A percentile compares a stretch with the other conserved stretches of the same genome.
Evolutionary conservation across 2,797 vertebrate genomes (phyloP).

Genomic region (Tangara arthus): DNA sequence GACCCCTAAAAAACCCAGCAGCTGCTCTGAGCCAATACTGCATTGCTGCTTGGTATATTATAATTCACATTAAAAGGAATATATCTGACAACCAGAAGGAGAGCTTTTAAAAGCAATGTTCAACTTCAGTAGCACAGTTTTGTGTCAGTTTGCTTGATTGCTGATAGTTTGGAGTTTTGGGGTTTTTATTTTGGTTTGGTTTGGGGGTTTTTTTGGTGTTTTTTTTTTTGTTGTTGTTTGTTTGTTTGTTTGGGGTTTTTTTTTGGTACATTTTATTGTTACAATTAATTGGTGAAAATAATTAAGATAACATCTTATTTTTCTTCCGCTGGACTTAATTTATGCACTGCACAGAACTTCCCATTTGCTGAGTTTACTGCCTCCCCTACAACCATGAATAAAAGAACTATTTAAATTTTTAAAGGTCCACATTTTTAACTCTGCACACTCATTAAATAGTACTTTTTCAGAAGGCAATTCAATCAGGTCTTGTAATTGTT

Average conservation of each 20-base stretch:
- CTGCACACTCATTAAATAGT: not conserved
- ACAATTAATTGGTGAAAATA: not conserved
- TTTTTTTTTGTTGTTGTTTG: not conserved
- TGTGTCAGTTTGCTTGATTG: not conserved
- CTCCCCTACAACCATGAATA: not conserved
- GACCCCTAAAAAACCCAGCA: not conserved
- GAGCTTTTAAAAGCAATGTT: not conserved
- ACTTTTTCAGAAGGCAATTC: not conserved
- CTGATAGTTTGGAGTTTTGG: not conserved
- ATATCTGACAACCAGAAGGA: not conserved
- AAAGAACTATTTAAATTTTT: not conserved
- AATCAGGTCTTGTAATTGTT: not conserved
- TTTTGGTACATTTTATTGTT: not conserved
- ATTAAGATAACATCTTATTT: not conserved
- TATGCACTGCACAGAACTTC: not conserved
- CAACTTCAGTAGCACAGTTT: not conserved
- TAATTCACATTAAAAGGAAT: not conserved
- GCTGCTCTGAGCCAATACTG: not conserved
- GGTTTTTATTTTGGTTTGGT: fast-evolving
- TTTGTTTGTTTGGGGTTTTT: no score
- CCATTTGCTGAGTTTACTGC: not conserved
- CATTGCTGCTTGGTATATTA: not conserved
- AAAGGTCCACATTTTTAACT: not conserved
- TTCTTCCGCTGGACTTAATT: not conserved
- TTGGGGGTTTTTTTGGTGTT: not conserved